A percentile compares a stretch with the other conserved stretches of the same genome.
Evolutionary conservation across 1,140 invertebrate genomes (phyloP).

Genomic region (Heterodera schachtii): DNA sequence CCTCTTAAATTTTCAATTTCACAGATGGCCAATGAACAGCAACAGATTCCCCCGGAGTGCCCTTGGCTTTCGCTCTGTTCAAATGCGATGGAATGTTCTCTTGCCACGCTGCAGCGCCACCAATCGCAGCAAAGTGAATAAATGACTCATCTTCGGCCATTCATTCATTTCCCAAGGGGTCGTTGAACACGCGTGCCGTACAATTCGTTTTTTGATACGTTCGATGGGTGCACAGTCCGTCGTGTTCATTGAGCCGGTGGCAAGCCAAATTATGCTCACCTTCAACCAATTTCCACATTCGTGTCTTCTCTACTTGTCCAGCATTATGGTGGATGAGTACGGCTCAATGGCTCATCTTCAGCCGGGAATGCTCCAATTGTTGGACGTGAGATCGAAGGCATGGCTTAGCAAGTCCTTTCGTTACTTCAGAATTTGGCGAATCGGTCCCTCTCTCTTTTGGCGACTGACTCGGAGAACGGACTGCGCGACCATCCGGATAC

Average conservation of each 20-base stretch:
- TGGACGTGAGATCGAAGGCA: constrained; percentile 68
- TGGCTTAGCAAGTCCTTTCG: background rate
- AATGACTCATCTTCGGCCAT: background rate
- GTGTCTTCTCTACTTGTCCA: constrained; percentile 90
- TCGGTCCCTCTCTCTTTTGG: constrained; percentile 80
- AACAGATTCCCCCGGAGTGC: constrained; percentile 79
- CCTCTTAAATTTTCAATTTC: background rate
- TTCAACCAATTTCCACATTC: constrained; percentile 84
- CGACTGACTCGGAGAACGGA: constrained; percentile 72
- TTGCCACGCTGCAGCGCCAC: constrained; percentile 15
- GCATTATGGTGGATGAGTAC: constrained; percentile 93
- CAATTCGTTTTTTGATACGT: constrained; percentile 83
- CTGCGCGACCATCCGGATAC: constrained; percentile 91
- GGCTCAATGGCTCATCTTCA: constrained; percentile 75
- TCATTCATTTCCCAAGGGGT: constrained; percentile 69
- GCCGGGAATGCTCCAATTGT: constrained; percentile 79
- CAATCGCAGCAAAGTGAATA: constrained; percentile 15
- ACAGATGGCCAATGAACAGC: constrained; percentile 58
- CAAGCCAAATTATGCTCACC: constrained; percentile 81
- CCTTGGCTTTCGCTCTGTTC: constrained; percentile 50
- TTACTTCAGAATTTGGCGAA: constrained; percentile 75
- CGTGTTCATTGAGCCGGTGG: constrained; percentile 78
- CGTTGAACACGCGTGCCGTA: constrained; percentile 87
- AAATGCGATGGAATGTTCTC: constrained; percentile 12
- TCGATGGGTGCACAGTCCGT: constrained; percentile 80